Conservation (phyloP, 30 jellyfish, hydroid and myxozoan species). For the Turritopsis dohrnii region DNA sequence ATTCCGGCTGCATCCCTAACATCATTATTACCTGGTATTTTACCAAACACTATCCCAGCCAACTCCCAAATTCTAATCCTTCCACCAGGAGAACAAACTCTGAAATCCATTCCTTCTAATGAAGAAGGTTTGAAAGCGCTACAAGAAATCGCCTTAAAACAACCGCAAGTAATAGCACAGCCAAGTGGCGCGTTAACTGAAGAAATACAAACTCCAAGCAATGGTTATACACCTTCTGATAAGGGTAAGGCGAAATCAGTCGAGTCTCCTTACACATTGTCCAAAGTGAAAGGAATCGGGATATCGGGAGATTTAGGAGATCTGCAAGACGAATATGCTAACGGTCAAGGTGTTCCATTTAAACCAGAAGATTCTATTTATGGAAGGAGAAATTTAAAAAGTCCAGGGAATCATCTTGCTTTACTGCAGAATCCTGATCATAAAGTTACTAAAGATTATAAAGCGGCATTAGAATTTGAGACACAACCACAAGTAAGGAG, state of each 20-base stretch:
- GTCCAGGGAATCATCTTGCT: neutral
- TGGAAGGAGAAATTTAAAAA: slow-evolving; percentile 8
- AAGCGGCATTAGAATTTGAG: slow-evolving; percentile 32
- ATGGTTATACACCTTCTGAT: neutral
- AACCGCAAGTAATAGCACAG: neutral
- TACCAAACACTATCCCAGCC: neutral
- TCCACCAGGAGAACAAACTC: neutral
- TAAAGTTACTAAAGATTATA: slow-evolving; percentile 14
- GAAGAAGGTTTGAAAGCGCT: neutral
- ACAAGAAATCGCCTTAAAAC: neutral
- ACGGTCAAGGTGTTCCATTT: neutral
- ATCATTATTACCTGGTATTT: neutral
- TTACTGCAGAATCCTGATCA: slow-evolving; percentile 22
- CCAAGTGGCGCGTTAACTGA: neutral
- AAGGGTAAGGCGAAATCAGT: neutral
- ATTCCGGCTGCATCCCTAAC: neutral
- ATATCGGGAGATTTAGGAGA: slow-evolving; percentile 42
- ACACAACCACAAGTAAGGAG: slow-evolving; percentile 38
- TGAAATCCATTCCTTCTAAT: neutral
- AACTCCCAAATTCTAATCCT: neutral
- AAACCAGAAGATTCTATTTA: slow-evolving; percentile 6
- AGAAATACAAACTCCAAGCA: neutral
- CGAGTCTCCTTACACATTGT: neutral
- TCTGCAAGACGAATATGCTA: slow-evolving; percentile 20
- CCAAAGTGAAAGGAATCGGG: slow-evolving; percentile 4